Conservation (phyloP, 2,113 vertebrate genomes). For the Cheirogaleus medius region DNA sequence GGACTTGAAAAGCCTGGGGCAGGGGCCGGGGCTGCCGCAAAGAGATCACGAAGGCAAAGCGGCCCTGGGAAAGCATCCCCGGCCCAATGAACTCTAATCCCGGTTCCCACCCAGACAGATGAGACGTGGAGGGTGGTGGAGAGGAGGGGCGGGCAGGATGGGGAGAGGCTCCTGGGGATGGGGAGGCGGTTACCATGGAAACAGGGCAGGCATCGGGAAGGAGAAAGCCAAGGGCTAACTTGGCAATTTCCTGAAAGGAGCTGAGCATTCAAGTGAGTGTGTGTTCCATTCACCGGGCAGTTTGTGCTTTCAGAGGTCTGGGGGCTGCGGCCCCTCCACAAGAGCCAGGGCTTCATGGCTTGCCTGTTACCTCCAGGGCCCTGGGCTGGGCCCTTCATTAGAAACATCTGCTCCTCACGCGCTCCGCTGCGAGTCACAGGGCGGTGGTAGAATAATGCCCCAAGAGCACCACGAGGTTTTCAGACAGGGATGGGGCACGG, state of each 20-base stretch:
- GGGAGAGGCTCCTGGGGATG: slow-evolving; percentile 44
- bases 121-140: slow-evolving; percentile 48
- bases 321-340: background rate
- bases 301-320: slow-evolving; percentile 17
- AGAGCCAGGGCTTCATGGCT: background rate
- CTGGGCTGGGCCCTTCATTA: background rate
- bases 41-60: slow-evolving; percentile 60
- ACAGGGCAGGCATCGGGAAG: background rate
- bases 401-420: slow-evolving; percentile 56
- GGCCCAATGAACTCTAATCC: slow-evolving; percentile 70
- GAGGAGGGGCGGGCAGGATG: background rate
- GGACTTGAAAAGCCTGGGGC: slow-evolving; percentile 76
- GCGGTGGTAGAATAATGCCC: background rate
- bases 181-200: slow-evolving; percentile 70
- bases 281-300: slow-evolving; percentile 44
- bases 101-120: slow-evolving; percentile 78
- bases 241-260: slow-evolving; percentile 77
- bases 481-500: background rate
- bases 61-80: slow-evolving; percentile 67
- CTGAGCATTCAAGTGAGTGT: slow-evolving; percentile 40
- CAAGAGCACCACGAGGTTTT: background rate
- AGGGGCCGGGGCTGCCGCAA: slow-evolving; percentile 27
- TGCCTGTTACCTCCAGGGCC: background rate
- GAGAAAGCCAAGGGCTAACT: slow-evolving; percentile 74
- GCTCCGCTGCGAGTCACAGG: background rate